These are phyloP conservation scores for Pandemis heparana DNA, from an alignment of 2,888 invertebrate genomes.

Conservation along the genomic window DNA sequence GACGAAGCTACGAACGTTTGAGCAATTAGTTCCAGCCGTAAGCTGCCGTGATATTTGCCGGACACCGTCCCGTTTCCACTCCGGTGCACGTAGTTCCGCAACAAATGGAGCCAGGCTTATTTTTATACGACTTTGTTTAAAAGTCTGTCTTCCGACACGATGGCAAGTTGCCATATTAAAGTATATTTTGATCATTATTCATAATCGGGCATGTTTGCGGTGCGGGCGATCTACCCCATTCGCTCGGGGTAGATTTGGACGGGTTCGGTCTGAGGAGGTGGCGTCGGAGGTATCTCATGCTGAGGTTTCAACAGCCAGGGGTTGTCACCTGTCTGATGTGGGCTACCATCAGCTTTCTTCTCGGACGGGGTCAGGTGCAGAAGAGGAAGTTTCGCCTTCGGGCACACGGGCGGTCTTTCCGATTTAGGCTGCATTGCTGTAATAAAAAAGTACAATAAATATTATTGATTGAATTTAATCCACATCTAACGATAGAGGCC, in stretches of 20 bases:
- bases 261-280: slow-evolving; percentile 72
- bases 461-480: slow-evolving; percentile 18
- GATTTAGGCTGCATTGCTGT: slow-evolving; percentile 78
- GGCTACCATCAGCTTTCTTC: slow-evolving; percentile 60
- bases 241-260: slow-evolving; percentile 74
- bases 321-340: slow-evolving; percentile 59
- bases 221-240: slow-evolving; percentile 67
- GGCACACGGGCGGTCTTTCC: slow-evolving; percentile 71
- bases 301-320: slow-evolving; percentile 76
- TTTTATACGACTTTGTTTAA: slow-evolving; percentile 70
- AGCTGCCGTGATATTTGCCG: slow-evolving; percentile 43
- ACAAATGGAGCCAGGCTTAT: slow-evolving; percentile 68
- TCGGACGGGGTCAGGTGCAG: slow-evolving; percentile 75
- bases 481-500: slow-evolving; percentile 9
- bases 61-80: slow-evolving; percentile 56
- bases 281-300: slow-evolving; percentile 78
- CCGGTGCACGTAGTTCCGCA: slow-evolving; percentile 62
- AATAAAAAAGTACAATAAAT: slow-evolving; percentile 48
- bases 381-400: slow-evolving; percentile 67
- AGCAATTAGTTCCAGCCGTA: slow-evolving; percentile 12
- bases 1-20: slow-evolving; percentile 6
- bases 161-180: slow-evolving; percentile 79
- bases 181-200: slow-evolving; percentile 55
- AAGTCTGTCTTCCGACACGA: slow-evolving; percentile 70
- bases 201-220: slow-evolving; percentile 50